Evolutionary conservation across 2,888 invertebrate genomes (phyloP).

Genomic region (Cryptophagus acutangulus): DNA sequence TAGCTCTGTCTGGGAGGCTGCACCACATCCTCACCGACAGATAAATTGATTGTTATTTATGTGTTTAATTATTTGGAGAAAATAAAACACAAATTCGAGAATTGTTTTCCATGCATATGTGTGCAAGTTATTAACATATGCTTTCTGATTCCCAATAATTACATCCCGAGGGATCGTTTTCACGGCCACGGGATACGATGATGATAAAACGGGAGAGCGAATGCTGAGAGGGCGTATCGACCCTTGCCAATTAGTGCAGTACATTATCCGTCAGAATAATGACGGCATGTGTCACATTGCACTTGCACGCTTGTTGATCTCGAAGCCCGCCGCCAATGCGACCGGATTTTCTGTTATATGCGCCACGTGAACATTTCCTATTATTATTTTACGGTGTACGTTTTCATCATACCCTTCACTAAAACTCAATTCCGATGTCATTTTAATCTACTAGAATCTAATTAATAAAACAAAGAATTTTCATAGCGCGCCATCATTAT

Average conservation of each 20-base stretch:
- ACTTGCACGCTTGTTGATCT: conserved; percentile 43
- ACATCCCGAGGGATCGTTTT: conserved; percentile 40
- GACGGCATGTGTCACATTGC: conserved; percentile 47
- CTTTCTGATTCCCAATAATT: conserved; percentile 41
- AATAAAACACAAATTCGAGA: not conserved
- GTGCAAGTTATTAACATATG: conserved; percentile 38
- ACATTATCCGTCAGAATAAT: conserved; percentile 46
- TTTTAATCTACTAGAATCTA: no score
- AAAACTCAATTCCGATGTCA: no score
- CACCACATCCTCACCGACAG: conserved; percentile 26
- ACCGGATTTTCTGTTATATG: conserved; percentile 11
- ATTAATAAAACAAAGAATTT: no score
- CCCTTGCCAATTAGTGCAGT: conserved; percentile 45
- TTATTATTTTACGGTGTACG: no score
- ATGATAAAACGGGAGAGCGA: conserved; percentile 26
- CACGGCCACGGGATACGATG: conserved; percentile 27
- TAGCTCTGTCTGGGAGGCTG: conserved; percentile 41
- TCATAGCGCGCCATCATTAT: no score
- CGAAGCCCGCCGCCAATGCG: conserved; percentile 24
- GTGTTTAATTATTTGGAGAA: conserved; percentile 20
- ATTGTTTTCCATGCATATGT: not conserved
- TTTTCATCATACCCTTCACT: no score
- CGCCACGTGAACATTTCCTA: conserved; percentile 25
- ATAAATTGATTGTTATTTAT: conserved; percentile 37
- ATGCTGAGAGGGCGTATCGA: conserved; percentile 25